Evolutionary conservation across 2,888 invertebrate species (phyloP), one percentile per base, ranked within the genome.

Genomic region (Iphiclides podalirius): DNA sequence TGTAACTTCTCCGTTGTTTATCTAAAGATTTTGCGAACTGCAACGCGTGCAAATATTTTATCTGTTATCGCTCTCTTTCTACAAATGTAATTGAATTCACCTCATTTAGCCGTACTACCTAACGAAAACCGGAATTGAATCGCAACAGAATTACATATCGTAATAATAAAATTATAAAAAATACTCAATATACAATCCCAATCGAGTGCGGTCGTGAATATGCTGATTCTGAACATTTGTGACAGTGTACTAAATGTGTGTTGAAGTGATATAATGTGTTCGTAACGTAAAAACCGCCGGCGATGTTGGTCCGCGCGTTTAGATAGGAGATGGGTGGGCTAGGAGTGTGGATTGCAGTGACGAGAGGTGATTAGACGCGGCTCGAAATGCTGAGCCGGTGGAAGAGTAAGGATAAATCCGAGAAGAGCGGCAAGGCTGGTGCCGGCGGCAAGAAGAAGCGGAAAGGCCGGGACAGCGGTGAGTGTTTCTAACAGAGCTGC

Each of bases 361-460:
- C 8, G 9, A 39, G 12, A 9, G 17, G 15, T 13, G 26, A 43
- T 26, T 38, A 20, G 35, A 8, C 26, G 1, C 6, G n/a, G n/a
- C 15, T 34, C 38, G 68, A 79, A 77, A 95, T 95, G 95, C 89
- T 95, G 79, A 95, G 93, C 70, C 93, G 94, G 70, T 95, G 95
- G 95, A 95, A 95, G 79, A 94, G 93, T 76, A 95, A 94, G 90
- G 95, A 95, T 81, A 95, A 95, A 82, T 90, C 93, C 59, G 91
- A 93, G 70, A 94, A 94, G 82, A 90, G 90, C 66, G 85, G 90
- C 55, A 92, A 92, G 67, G 82, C 81, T 6, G 74, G 70, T 53
- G 85, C 90, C 38, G 90, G 92, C 51, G 92, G 93, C 51, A 95
- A 95, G 86, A 95, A 95, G 88, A 95, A 95, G 75, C 89, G 95